A percentile compares a stretch with the other conserved stretches of the same genome.
These are phyloP conservation scores for Beroe ovata DNA, from an alignment of 37 sponge, comb jelly and placozoan species.

Conservation along the genomic window DNA sequence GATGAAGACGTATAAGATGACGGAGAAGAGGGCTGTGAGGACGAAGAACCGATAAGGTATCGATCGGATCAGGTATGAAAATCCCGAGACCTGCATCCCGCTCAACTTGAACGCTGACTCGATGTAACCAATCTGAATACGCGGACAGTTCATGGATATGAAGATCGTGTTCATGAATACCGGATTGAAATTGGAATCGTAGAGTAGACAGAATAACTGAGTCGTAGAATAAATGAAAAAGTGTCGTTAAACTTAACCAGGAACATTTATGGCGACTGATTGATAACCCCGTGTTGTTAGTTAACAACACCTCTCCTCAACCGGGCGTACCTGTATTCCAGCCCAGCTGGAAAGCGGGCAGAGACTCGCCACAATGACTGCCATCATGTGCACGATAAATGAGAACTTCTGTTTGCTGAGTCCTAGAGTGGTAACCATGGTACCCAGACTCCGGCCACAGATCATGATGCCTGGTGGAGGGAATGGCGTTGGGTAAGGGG, in stretches of 20 bases:
- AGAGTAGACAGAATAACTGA: too few species aligned
- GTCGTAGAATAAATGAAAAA: too few species aligned
- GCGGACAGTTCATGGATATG: not conserved
- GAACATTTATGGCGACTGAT: too few species aligned
- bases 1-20: slow-evolving; percentile 18
- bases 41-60: slow-evolving; percentile 63
- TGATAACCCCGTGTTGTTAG: too few species aligned
- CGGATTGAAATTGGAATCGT: not conserved
- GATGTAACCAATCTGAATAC: slow-evolving; percentile 47
- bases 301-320: too few species aligned
- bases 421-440: not conserved
- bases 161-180: not conserved
- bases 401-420: slow-evolving; percentile 62
- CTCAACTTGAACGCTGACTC: slow-evolving; percentile 31
- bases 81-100: slow-evolving; percentile 9
- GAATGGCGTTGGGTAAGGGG: not conserved
- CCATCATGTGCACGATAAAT: slow-evolving; percentile 66
- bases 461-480: slow-evolving; percentile 59
- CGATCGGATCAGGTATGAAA: slow-evolving; percentile 34
- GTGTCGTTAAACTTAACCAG: too few species aligned
- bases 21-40: not conserved
- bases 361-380: slow-evolving; percentile 19
- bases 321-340: slow-evolving; percentile 63
- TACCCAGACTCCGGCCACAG: slow-evolving; percentile 10
- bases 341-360: slow-evolving; percentile 67